A percentile compares a stretch with the other conserved stretches of the same genome.
These are phyloP conservation scores for Orbicella faveolata DNA, from an alignment of 64 coral and sea anemone species.

Conservation along the genomic window DNA sequence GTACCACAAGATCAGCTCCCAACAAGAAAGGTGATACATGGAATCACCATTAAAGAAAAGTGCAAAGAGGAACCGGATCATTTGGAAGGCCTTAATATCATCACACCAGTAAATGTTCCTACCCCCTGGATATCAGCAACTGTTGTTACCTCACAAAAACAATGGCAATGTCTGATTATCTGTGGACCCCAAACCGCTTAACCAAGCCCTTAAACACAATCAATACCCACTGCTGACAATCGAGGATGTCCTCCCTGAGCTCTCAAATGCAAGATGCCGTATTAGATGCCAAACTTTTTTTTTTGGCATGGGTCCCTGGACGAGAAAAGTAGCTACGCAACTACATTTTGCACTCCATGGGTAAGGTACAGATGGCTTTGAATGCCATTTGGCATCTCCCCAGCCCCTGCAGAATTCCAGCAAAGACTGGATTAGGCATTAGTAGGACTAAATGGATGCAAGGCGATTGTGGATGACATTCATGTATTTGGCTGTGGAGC, in stretches of 20 bases:
- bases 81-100: slow-evolving; percentile 16
- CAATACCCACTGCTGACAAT: slow-evolving; percentile 36
- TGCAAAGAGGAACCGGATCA: slow-evolving; percentile 43
- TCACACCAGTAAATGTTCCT: slow-evolving; percentile 40
- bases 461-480: slow-evolving; percentile 50
- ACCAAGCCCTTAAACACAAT: slow-evolving; percentile 42
- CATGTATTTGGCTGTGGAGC: slow-evolving; percentile 42
- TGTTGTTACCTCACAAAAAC: slow-evolving; percentile 1
- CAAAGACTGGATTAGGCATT: slow-evolving; percentile 29
- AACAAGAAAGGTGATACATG: slow-evolving; percentile 41
- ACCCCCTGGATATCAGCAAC: not conserved
- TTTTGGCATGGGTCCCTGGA: slow-evolving; percentile 53
- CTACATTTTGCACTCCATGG: slow-evolving; percentile 51
- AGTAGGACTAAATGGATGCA: slow-evolving; percentile 34
- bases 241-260: slow-evolving; percentile 32
- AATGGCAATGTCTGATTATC: slow-evolving; percentile 38
- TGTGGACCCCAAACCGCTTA: slow-evolving; percentile 51
- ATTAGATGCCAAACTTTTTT: slow-evolving; percentile 36
- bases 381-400: slow-evolving; percentile 54
- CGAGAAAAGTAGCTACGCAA: slow-evolving; percentile 21
- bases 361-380: slow-evolving; percentile 25
- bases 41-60: slow-evolving; percentile 46
- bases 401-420: slow-evolving; percentile 57
- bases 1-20: slow-evolving; percentile 39
- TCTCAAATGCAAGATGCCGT: slow-evolving; percentile 34